These are phyloP conservation scores for Planiliza haematocheilus DNA, from an alignment of 2,113 vertebrate genomes.

Conservation along the genomic window DNA sequence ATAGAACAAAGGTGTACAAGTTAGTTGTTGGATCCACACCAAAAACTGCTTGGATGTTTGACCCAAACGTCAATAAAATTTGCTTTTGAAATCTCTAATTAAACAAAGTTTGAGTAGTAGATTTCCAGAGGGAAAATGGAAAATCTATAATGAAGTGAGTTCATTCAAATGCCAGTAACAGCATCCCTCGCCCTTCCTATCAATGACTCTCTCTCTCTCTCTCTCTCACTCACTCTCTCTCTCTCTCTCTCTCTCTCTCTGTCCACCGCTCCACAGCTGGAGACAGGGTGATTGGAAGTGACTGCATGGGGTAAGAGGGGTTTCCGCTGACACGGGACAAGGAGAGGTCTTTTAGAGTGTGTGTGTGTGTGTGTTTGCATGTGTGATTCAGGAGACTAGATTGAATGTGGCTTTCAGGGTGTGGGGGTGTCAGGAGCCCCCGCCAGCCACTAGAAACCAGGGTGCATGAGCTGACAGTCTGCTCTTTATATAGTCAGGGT, in stretches of 20 bases:
- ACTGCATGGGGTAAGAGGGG: slow-evolving; percentile 50
- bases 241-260: not conserved
- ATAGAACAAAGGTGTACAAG: too few species aligned
- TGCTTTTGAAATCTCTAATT: not conserved
- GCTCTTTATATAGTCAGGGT: slow-evolving; percentile 46
- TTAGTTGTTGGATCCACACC: too few species aligned
- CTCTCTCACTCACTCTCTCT: not conserved
- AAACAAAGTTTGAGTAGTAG: too few species aligned
- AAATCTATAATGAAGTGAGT: not conserved
- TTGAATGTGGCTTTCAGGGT: slow-evolving; percentile 53
- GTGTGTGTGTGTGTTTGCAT: slow-evolving; percentile 11
- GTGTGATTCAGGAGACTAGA: slow-evolving; percentile 51
- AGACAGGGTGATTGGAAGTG: slow-evolving; percentile 50
- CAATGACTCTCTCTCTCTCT: not conserved
- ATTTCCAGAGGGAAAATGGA: not conserved
- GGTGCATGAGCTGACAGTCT: slow-evolving; percentile 31
- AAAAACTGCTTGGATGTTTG: too few species aligned
- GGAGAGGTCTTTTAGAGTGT: slow-evolving; percentile 12
- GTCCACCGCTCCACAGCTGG: not conserved
- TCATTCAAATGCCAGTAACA: slow-evolving; percentile 4
- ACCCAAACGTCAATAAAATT: not conserved
- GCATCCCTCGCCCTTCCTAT: not conserved
- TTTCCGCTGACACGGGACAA: slow-evolving; percentile 55
- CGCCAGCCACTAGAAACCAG: slow-evolving; percentile 13
- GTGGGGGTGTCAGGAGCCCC: slow-evolving; percentile 35